phyloP scores from a whole-genome alignment of 2,113 vertebrate genomes.

The Tragulus kanchil region DNA sequence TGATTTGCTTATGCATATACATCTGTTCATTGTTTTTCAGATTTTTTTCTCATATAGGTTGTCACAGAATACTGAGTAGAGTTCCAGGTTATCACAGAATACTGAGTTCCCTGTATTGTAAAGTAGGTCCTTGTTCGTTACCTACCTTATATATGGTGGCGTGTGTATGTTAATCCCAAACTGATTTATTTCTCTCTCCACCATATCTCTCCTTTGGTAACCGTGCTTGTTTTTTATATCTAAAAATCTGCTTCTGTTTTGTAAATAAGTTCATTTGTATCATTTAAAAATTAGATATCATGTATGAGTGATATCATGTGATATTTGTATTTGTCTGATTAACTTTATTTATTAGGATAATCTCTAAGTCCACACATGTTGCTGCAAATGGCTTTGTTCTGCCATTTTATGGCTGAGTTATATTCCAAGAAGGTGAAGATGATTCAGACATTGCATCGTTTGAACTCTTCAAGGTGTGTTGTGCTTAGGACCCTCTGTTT shows the following conservation, averaged over 20 bases:
- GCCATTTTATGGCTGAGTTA: background rate
- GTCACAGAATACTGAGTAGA: background rate
- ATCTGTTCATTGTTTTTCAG: background rate
- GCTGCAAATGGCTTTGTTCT: background rate
- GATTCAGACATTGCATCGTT: background rate
- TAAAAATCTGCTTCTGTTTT: background rate
- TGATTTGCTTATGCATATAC: background rate
- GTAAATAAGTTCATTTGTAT: background rate
- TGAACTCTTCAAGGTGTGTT: background rate
- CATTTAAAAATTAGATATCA: background rate
- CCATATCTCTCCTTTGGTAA: background rate
- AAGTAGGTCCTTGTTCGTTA: background rate
- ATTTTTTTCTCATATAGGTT: background rate
- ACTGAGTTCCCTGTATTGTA: background rate
- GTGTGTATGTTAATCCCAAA: background rate
- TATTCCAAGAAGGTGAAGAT: background rate
- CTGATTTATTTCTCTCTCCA: background rate
- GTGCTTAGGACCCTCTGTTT: background rate
- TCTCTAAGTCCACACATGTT: background rate
- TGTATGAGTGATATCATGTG: background rate
- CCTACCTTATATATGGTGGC: background rate
- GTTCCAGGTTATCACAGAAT: background rate
- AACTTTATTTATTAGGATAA: background rate
- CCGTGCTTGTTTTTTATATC: background rate
- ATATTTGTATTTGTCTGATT: background rate